Conservation (phyloP, 2,888 invertebrate species). For the Aphodius sticticus region DNA sequence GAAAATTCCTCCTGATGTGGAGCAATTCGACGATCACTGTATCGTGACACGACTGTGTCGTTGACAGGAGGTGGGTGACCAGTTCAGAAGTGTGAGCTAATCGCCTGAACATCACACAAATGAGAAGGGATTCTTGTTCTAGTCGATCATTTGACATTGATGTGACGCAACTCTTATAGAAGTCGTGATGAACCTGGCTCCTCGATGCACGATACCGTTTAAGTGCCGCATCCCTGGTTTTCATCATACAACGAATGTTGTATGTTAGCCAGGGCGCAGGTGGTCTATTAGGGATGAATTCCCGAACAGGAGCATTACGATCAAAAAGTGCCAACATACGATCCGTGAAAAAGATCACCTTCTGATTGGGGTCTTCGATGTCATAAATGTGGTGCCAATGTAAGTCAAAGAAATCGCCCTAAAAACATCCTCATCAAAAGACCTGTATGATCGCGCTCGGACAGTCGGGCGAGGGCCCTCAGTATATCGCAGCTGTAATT, state of each 20-base stretch:
- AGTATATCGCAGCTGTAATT: neutral
- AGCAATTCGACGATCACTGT: no score
- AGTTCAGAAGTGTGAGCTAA: no score
- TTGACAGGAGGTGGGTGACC: no score
- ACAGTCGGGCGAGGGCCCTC: neutral
- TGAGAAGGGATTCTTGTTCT: no score
- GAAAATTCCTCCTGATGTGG: no score
- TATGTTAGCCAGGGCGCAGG: neutral
- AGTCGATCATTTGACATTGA: no score
- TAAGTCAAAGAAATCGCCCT: neutral
- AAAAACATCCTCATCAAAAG: neutral
- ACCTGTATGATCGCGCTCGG: neutral
- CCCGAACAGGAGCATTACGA: neutral
- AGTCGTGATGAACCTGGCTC: neutral
- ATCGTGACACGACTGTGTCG: no score
- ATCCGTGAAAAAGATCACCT: neutral
- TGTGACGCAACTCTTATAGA: neutral
- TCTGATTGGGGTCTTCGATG: neutral
- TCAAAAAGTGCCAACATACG: neutral
- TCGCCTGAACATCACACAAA: no score
- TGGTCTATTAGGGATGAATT: neutral
- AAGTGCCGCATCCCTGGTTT: neutral
- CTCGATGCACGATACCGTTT: neutral
- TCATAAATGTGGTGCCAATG: neutral
- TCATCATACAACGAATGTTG: neutral